Evolutionary conservation across 1,140 invertebrate species (phyloP).

Genomic region (Drosophila sturtevanti): DNA sequence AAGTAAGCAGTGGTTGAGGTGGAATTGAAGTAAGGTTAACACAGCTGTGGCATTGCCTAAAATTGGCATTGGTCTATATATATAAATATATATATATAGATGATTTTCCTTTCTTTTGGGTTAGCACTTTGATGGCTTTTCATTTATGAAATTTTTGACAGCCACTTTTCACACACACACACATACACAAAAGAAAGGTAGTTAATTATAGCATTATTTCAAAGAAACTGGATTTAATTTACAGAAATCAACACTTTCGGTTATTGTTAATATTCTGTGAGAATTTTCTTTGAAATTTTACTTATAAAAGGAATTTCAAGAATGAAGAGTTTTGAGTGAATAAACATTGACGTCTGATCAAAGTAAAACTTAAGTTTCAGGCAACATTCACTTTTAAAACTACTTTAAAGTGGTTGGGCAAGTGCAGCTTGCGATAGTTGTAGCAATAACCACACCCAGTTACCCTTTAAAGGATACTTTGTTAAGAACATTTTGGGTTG

Average conservation of each 20-base stretch:
- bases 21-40: neutral
- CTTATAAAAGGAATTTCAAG: too few species aligned
- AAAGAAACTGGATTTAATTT: neutral
- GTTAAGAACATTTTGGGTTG: too few species aligned
- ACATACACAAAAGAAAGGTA: neutral
- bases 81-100: neutral
- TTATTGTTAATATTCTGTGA: too few species aligned
- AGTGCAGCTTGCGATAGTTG: too few species aligned
- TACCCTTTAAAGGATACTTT: too few species aligned
- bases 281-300: too few species aligned
- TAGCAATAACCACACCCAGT: too few species aligned
- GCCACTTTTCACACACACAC: conserved; percentile 22
- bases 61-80: conserved; percentile 48
- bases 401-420: too few species aligned
- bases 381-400: too few species aligned
- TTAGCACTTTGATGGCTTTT: conserved; percentile 69
- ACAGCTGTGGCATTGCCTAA: conserved; percentile 52
- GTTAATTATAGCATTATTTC: conserved; percentile 2
- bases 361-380: too few species aligned
- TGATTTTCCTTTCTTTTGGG: conserved; percentile 41
- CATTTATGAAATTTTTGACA: conserved; percentile 70
- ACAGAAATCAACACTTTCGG: neutral
- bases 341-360: too few species aligned
- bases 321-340: neutral
- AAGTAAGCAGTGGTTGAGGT: neutral